Evolutionary conservation across 92 coral and sea anemone species (phyloP).

Genomic region (Epizoanthus illoricatus): DNA sequence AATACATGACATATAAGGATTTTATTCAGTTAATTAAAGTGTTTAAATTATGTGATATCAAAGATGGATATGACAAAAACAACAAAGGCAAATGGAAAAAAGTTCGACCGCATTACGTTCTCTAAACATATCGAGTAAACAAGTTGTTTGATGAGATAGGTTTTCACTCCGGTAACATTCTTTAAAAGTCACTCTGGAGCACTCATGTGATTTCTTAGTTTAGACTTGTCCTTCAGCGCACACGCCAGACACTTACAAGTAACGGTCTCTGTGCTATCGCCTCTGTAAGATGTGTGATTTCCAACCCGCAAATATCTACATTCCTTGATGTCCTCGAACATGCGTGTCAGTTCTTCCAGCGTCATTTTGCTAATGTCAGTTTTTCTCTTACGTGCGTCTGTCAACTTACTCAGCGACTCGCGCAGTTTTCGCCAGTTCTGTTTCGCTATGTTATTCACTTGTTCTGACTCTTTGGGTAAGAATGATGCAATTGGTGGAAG

Average conservation of each 20-base stretch:
- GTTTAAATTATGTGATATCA: background rate
- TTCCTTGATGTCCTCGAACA: slow-evolving; percentile 81
- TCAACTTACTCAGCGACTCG: slow-evolving; percentile 59
- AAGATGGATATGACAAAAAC: background rate
- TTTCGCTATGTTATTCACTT: slow-evolving; percentile 53
- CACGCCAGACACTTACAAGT: slow-evolving; percentile 79
- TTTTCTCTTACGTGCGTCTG: slow-evolving; percentile 46
- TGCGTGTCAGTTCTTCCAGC: slow-evolving; percentile 64
- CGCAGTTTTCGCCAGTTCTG: slow-evolving; percentile 70
- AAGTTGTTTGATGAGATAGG: background rate
- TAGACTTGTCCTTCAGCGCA: slow-evolving; percentile 62
- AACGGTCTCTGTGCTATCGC: slow-evolving; percentile 50
- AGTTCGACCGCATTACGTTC: background rate
- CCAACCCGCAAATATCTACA: slow-evolving; percentile 84
- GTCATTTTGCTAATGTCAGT: slow-evolving; percentile 72
- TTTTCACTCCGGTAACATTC: too few relatives aligned
- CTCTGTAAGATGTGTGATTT: slow-evolving; percentile 60
- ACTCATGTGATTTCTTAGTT: slow-evolving; percentile 72
- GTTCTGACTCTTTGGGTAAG: slow-evolving; percentile 56
- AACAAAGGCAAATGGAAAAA: background rate
- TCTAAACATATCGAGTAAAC: background rate
- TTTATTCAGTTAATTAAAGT: too few relatives aligned
- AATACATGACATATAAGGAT: too few relatives aligned
- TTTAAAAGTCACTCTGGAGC: slow-evolving; percentile 55
- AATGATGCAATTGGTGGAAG: slow-evolving; percentile 50